Conservation (phyloP, 2,797 vertebrate genomes). For the Fistularia commersonii region DNA sequence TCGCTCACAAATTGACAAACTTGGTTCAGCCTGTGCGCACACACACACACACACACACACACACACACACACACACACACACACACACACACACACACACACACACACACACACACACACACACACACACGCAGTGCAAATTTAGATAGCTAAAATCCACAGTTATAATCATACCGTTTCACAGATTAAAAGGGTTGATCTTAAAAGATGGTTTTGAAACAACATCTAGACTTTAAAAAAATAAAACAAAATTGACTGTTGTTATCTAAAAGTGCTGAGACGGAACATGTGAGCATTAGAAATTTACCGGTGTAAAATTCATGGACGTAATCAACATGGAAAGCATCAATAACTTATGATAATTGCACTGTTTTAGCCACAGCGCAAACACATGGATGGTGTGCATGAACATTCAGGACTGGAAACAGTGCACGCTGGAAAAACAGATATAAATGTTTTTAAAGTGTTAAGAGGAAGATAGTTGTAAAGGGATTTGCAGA, state of each 20-base stretch:
- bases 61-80: not conserved
- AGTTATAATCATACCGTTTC: conserved; percentile 25
- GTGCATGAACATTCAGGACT: too few relatives aligned
- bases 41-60: conserved; percentile 1
- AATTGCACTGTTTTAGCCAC: too few relatives aligned
- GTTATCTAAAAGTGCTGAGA: too few relatives aligned
- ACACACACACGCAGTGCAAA: not conserved
- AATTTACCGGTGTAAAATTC: too few relatives aligned
- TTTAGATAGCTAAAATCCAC: conserved; percentile 32
- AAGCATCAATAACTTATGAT: too few relatives aligned
- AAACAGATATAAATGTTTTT: too few relatives aligned
- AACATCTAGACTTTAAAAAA: conserved; percentile 13
- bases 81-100: not conserved
- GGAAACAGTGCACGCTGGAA: too few relatives aligned
- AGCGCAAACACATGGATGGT: too few relatives aligned
- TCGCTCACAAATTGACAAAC: not conserved
- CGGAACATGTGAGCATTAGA: too few relatives aligned
- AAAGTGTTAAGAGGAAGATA: not conserved
- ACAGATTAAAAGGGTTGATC: conserved; percentile 4
- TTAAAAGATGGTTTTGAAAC: conserved; percentile 10
- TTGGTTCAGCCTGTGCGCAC: not conserved
- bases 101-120: not conserved
- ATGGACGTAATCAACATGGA: too few relatives aligned
- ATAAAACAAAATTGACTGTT: conserved; percentile 4
- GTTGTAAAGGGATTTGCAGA: conserved; percentile 12